Evolutionary conservation across 2,113 vertebrate genomes (phyloP), one percentile per base, ranked within the genome.

Genomic region (Bagarius yarrelli): DNA sequence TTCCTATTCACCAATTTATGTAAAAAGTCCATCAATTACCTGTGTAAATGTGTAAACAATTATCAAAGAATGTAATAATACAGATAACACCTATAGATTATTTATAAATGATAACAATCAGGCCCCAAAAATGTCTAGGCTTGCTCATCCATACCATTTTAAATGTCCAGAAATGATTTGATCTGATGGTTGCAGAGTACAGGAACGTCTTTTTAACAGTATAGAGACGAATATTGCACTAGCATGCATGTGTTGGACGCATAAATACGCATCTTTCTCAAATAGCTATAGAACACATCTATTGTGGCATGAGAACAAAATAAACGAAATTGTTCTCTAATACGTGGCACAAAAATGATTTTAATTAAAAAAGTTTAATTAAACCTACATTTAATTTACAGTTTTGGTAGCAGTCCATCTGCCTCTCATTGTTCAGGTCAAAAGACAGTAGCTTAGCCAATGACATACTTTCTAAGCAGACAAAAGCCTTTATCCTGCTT

Each of bases 401-500:
- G 21, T 36, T 15, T 16, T 56, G 44, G 30, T n/a, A 40, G n/a
- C 30, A 34, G 66, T 53, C 27, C 64, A 25, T 4, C 30, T 55
- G 27, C 61, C 40, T 47, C 36, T 47, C 55, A 57, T 47, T 50
- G 78, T 53, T 71, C 56, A 80, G 25, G 36, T 60, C 47, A 80
- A 25, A 60, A 30, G 36, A 50, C 9, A 12, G 9, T 76, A 76
- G 73, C 34, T 59, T 40, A 23, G 32, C 34, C 69, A 21, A n/a
- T 66, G 52, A 44, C 47, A 40, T 44, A 36, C 36, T 52, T 52
- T 57, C 34, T 8, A 8, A 63, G 50, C 36, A 73, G 67, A 57
- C 30, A 61, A 61, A 75, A 36, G 88, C 87, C 81, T 72, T 67
- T 3, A 78, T 79, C 82, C 84, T 83, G 86, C 88, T 85, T 89